Conservation (phyloP, 2,113 vertebrate genomes). For the Rhipidura dahli region DNA sequence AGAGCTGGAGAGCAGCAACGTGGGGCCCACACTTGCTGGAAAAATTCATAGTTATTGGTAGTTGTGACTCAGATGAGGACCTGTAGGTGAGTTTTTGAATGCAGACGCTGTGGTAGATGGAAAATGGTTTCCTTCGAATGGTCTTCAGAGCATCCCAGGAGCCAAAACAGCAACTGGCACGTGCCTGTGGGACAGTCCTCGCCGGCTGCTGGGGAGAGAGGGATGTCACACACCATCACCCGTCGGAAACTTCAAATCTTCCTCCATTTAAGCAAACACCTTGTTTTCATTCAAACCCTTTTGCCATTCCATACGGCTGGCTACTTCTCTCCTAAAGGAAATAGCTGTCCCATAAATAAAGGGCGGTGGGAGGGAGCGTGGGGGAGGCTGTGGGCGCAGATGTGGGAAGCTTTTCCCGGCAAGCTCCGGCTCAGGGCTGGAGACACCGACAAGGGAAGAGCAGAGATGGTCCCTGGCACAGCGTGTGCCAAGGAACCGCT, state of each 20-base stretch:
- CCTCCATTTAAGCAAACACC: not conserved
- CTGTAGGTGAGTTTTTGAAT: not conserved
- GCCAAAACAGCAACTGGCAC: fast-evolving
- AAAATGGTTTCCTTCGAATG: not conserved
- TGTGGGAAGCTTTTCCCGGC: not conserved
- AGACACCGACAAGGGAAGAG: not conserved
- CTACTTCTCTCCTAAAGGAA: slow-evolving; percentile 44
- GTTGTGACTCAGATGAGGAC: not conserved
- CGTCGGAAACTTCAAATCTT: not conserved
- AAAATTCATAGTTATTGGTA: not conserved
- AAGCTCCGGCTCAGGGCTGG: fast-evolving
- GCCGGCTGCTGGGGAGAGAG: not conserved
- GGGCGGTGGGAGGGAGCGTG: not conserved
- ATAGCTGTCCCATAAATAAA: slow-evolving; percentile 69
- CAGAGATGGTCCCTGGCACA: fast-evolving
- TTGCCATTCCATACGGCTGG: slow-evolving; percentile 11
- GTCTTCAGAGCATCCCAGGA: not conserved
- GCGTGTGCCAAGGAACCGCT: fast-evolving
- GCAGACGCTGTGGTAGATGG: not conserved
- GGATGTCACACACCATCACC: not conserved
- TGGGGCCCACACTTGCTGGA: not conserved
- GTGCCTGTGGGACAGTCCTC: not conserved
- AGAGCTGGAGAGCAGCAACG: fast-evolving
- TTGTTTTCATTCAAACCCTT: slow-evolving; percentile 19
- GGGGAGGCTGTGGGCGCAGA: not conserved